Base-by-base conservation (phyloP, 2,113 vertebrate species). In the Plectropomus leopardus region DNA sequence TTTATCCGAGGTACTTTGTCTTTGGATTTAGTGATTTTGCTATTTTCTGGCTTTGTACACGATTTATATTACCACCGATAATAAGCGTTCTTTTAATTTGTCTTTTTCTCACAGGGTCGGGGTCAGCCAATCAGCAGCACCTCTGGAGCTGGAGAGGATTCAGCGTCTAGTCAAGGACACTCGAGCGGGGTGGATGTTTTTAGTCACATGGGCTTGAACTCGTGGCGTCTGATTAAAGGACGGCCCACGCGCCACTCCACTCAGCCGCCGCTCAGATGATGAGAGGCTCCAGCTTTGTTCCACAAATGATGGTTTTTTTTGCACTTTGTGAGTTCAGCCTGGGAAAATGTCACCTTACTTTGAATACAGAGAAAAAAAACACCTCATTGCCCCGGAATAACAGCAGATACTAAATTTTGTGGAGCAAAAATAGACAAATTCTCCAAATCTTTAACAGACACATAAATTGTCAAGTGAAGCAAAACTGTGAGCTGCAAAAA, bases 1-100 rank as follows among this genome's bases (percentile, higher is more conserved):
- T 79, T 65, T 69, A 80, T 82, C 44, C 21, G 17, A 40, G 67
- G 66, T 73, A 57, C 47, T 72, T 80, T 84, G 70, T 57, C 32
- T 60, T 23, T 75, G 40, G 58, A 68, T 60, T 83, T 79, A 76
- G 36, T 13, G 65, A 65, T 73, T 75, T 47, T 30, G 4, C 58
- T 70, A 21, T 72, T 80, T 79, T 69, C 58, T 61, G 26, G 51
- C 44, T 58, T 73, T 84, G 50, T 28, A 24, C 54, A 59, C 0
- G 9, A 74, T 66, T 84, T 61, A 64, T 69, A 30, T 5, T 26
- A 17, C 19, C 28, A 14, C 10, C 15, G 40, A 44, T 7, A 36
- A 51, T 42, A 10, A 66, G n/a, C 24, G 17, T 11, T 30, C 10
- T 79, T 76, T 44, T 21, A 11, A 28, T 51, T 45, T 21, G 16